Percentiles rank a stretch among this genome's conserved stretches.
Conservation (phyloP, 2,888 invertebrate genomes). For the Ferrisia virgata region DNA sequence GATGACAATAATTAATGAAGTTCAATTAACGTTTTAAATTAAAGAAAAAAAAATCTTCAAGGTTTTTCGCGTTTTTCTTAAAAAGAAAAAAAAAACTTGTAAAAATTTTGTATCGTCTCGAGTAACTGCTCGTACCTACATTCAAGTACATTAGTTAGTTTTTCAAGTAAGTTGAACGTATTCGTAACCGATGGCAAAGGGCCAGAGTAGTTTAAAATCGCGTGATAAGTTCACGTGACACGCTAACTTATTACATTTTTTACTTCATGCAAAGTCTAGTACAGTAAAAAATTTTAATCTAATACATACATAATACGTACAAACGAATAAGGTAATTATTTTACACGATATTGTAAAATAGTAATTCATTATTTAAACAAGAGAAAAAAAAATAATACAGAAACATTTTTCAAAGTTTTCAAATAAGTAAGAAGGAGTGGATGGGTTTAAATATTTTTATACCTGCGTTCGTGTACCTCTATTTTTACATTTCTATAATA, state of each 20-base stretch:
- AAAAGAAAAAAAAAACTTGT: background rate
- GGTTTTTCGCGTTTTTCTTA: background rate
- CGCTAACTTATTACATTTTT: conserved; percentile 11
- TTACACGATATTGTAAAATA: background rate
- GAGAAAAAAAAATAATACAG: background rate
- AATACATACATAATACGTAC: too few species aligned
- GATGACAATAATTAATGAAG: background rate
- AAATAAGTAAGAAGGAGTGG: background rate
- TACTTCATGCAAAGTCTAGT: background rate
- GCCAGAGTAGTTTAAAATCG: background rate
- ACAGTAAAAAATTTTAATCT: background rate
- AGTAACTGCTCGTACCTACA: too few species aligned
- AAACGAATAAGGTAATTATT: background rate
- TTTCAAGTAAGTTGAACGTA: background rate
- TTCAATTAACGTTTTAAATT: background rate
- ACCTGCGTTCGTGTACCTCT: background rate
- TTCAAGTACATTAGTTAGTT: too few species aligned
- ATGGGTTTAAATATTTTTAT: too few species aligned
- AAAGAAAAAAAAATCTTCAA: background rate
- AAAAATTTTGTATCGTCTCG: background rate
- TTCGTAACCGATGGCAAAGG: background rate
- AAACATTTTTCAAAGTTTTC: background rate
- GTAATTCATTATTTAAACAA: background rate
- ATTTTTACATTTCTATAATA: too few species aligned
- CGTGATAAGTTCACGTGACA: background rate